A percentile compares a stretch with the other conserved stretches of the same genome.
These are phyloP conservation scores for Xenentodon cancila DNA, from an alignment of 2,797 vertebrate genomes.

Conservation along the genomic window DNA sequence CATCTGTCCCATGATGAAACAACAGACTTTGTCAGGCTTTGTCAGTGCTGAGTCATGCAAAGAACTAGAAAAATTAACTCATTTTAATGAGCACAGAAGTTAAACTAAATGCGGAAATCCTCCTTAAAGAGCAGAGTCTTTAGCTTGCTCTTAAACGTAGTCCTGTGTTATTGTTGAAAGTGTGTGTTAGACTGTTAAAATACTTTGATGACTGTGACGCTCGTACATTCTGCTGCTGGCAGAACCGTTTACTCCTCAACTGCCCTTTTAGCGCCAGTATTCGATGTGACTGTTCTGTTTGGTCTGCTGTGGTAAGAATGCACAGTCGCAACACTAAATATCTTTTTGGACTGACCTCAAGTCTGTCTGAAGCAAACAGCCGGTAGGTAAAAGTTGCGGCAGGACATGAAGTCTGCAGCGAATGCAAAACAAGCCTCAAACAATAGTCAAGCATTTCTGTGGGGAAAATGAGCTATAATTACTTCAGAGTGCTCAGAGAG, in stretches of 20 bases:
- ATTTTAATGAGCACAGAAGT: no score
- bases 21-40: no score
- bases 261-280: no score
- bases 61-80: no score
- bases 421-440: slow-evolving; percentile 17
- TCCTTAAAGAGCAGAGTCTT: no score
- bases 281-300: no score
- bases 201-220: neutral
- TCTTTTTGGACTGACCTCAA: neutral
- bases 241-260: no score
- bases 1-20: no score
- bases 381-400: slow-evolving; percentile 4
- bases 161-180: neutral
- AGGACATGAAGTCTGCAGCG: neutral
- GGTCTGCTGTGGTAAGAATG: no score
- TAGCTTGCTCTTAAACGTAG: slow-evolving; percentile 2
- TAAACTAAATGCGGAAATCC: no score
- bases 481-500: slow-evolving; percentile 26
- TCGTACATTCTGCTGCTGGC: no score
- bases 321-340: neutral
- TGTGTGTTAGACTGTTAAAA: neutral
- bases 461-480: slow-evolving; percentile 37
- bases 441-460: slow-evolving; percentile 18
- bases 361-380: neutral
- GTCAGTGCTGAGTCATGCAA: no score